Conservation (phyloP, 2,113 vertebrate genomes). For the Collichthys lucidus region DNA sequence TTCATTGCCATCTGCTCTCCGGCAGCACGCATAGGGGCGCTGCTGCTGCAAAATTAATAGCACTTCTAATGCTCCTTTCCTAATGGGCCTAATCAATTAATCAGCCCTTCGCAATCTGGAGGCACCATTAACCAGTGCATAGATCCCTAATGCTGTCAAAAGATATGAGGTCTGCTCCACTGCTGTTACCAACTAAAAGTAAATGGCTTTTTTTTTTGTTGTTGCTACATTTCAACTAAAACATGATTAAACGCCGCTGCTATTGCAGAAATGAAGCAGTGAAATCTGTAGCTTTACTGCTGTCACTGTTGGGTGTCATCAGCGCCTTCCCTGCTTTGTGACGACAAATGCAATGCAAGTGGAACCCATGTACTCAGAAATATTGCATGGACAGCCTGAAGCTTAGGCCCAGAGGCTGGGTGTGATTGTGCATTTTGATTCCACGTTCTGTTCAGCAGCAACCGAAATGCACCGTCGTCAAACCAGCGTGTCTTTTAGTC, state of each 20-base stretch:
- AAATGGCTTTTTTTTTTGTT: slow-evolving; percentile 1
- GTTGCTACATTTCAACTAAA: slow-evolving; percentile 15
- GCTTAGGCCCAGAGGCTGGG: slow-evolving; percentile 55
- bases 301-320: slow-evolving; percentile 38
- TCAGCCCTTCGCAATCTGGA: slow-evolving; percentile 70
- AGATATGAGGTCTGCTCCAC: slow-evolving; percentile 46
- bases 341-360: slow-evolving; percentile 43
- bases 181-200: slow-evolving; percentile 36
- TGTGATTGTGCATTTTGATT: slow-evolving; percentile 65
- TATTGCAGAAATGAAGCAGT: slow-evolving; percentile 4
- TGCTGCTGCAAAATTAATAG: slow-evolving; percentile 76
- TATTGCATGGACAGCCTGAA: slow-evolving; percentile 61
- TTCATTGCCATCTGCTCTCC: slow-evolving; percentile 81
- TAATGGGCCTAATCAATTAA: slow-evolving; percentile 83
- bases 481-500: slow-evolving; percentile 14
- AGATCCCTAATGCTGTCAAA: slow-evolving; percentile 67
- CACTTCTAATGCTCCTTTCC: slow-evolving; percentile 76
- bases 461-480: not conserved
- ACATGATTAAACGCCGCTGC: slow-evolving; percentile 19
- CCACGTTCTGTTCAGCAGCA: slow-evolving; percentile 11
- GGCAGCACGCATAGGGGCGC: slow-evolving; percentile 63
- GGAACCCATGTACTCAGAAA: slow-evolving; percentile 42
- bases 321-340: not conserved
- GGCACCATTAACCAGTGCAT: slow-evolving; percentile 67
- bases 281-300: slow-evolving; percentile 1